Percentiles rank a stretch among this genome's conserved stretches.
Conservation (phyloP, 1,140 invertebrate species). For the Drosophila sechellia region DNA sequence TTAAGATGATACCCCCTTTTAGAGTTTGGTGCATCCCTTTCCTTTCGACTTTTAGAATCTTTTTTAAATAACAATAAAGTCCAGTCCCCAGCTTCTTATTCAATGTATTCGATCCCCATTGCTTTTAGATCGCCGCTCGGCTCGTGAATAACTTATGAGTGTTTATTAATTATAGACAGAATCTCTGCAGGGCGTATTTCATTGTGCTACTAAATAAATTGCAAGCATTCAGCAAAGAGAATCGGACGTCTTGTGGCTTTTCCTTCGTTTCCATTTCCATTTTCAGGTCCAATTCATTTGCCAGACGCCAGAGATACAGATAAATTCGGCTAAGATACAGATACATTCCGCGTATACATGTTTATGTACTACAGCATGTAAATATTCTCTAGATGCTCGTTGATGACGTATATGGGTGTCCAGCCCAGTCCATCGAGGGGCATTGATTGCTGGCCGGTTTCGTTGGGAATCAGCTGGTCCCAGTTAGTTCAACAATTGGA, state of each 20-base stretch:
- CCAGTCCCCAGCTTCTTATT: not conserved
- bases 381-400: too few species aligned
- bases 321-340: conserved; percentile 2
- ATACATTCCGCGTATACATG: conserved; percentile 2
- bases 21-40: too few species aligned
- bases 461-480: conserved; percentile 73
- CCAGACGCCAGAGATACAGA: conserved; percentile 18
- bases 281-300: conserved; percentile 32
- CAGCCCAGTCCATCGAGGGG: conserved; percentile 26
- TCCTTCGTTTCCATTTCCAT: conserved; percentile 40
- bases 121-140: conserved; percentile 13
- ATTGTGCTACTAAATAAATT: conserved; percentile 51
- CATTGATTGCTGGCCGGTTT: conserved; percentile 66
- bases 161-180: conserved; percentile 62
- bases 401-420: conserved; percentile 3
- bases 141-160: conserved; percentile 41
- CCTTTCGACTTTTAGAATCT: too few species aligned
- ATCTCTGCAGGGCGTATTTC: conserved; percentile 34
- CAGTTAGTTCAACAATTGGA: conserved; percentile 68
- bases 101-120: not conserved
- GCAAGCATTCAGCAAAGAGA: conserved; percentile 3
- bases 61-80: not conserved
- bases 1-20: too few species aligned
- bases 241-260: conserved; percentile 37
- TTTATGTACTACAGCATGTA: conserved; percentile 8